A percentile compares a stretch with the other conserved stretches of the same genome.
Evolutionary conservation across 2,113 vertebrate genomes (phyloP).

Genomic region (Notothenia coriiceps): DNA sequence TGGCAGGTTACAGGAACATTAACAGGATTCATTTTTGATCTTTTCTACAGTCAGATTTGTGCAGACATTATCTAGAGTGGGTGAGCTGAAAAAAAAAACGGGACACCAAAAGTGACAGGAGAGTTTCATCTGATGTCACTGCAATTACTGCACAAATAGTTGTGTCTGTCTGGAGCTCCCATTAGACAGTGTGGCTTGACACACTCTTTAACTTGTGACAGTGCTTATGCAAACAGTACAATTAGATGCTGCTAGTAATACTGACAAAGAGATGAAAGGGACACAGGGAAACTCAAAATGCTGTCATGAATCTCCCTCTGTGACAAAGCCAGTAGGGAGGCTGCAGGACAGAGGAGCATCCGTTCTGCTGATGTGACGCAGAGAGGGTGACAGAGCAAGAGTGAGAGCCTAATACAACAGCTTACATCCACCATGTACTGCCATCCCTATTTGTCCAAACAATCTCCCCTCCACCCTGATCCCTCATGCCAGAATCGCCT

Average conservation of each 20-base stretch:
- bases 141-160: constrained; percentile 57
- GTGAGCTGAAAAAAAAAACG: neutral
- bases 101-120: constrained; percentile 27
- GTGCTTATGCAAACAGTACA: constrained; percentile 45
- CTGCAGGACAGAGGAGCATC: constrained; percentile 45
- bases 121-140: constrained; percentile 42
- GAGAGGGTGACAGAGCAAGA: constrained; percentile 48
- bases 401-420: constrained; percentile 56
- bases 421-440: constrained; percentile 61
- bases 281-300: constrained; percentile 8
- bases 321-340: constrained; percentile 33
- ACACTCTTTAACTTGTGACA: constrained; percentile 52
- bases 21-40: constrained; percentile 39
- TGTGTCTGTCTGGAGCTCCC: constrained; percentile 49
- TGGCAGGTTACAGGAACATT: constrained; percentile 45
- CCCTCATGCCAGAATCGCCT: constrained; percentile 68
- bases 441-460: constrained; percentile 68
- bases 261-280: constrained; percentile 47
- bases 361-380: constrained; percentile 51
- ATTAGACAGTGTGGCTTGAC: constrained; percentile 37
- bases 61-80: constrained; percentile 43
- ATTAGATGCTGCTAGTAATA: constrained; percentile 45
- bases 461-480: constrained; percentile 62
- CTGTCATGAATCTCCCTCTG: constrained; percentile 14
- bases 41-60: constrained; percentile 43